Evolutionary conservation across 1,140 invertebrate genomes (phyloP).

Genomic region (Gryon sp.): DNA sequence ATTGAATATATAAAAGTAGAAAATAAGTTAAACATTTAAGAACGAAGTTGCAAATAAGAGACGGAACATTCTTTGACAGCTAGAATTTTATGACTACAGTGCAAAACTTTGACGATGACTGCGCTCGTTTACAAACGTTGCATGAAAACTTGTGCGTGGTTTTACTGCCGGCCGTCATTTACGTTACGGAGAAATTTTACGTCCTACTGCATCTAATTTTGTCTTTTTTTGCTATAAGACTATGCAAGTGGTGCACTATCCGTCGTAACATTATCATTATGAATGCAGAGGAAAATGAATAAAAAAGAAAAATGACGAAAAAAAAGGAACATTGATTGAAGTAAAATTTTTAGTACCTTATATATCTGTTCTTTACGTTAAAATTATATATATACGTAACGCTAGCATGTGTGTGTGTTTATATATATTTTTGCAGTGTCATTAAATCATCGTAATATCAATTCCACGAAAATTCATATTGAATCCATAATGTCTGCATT

Average conservation of each 20-base stretch:
- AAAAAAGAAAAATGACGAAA: slow-evolving; percentile 12
- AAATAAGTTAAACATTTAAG: slow-evolving; percentile 43
- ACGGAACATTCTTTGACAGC: slow-evolving; percentile 58
- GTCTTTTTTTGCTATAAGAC: slow-evolving; percentile 47
- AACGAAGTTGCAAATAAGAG: slow-evolving; percentile 46
- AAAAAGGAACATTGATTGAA: slow-evolving; percentile 38
- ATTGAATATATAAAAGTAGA: slow-evolving; percentile 38
- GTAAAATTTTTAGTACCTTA: slow-evolving; percentile 17
- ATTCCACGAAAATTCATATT: not conserved
- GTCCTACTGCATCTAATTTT: slow-evolving; percentile 63
- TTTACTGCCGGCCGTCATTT: slow-evolving; percentile 69
- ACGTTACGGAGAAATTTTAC: slow-evolving; percentile 75
- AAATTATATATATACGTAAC: too few species aligned
- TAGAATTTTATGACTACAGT: slow-evolving; percentile 68
- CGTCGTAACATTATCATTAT: slow-evolving; percentile 37
- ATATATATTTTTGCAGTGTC: not conserved
- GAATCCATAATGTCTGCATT: too few species aligned
- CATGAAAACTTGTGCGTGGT: slow-evolving; percentile 68
- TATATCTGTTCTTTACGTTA: too few species aligned
- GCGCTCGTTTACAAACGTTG: slow-evolving; percentile 69
- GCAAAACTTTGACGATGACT: slow-evolving; percentile 60
- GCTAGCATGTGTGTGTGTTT: too few species aligned
- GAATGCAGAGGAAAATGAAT: slow-evolving; percentile 19
- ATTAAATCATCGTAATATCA: not conserved
- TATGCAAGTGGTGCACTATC: slow-evolving; percentile 47